Evolutionary conservation across 2,797 vertebrate species (phyloP).

Genomic region (Anguilla obscura): DNA sequence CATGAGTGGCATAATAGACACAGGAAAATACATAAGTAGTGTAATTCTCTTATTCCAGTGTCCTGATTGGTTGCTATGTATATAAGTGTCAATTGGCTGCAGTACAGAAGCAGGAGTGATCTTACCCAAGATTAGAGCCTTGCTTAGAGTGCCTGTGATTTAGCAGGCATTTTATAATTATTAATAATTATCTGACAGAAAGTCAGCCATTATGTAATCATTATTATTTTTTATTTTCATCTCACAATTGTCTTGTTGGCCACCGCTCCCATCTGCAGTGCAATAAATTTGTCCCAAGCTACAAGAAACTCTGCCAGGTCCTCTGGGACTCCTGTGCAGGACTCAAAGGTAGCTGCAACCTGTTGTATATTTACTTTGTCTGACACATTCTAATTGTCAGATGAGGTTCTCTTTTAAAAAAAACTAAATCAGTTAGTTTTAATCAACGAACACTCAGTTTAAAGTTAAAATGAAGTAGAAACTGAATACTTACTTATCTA

Average conservation of each 20-base stretch:
- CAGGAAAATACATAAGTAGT: not conserved
- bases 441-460: not conserved
- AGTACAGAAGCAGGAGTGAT: not conserved
- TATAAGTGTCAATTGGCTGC: not conserved
- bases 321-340: not conserved
- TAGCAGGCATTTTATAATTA: not conserved
- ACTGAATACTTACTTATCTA: not conserved
- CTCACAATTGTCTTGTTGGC: not conserved
- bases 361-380: not conserved
- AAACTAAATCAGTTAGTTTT: not conserved
- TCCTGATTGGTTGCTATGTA: not conserved
- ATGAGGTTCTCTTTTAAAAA: not conserved
- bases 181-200: not conserved
- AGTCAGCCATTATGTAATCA: not conserved
- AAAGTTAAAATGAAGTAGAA: not conserved
- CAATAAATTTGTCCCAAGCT: not conserved
- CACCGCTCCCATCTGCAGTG: not conserved
- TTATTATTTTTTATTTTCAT: not conserved
- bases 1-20: not conserved
- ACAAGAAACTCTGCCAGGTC: not conserved
- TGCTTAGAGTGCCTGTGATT: not conserved
- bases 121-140: not conserved
- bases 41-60: not conserved
- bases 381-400: not conserved
- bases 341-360: not conserved